Base-by-base conservation (phyloP, 1,140 invertebrate species). In the Philotrypesis tridentata region DNA sequence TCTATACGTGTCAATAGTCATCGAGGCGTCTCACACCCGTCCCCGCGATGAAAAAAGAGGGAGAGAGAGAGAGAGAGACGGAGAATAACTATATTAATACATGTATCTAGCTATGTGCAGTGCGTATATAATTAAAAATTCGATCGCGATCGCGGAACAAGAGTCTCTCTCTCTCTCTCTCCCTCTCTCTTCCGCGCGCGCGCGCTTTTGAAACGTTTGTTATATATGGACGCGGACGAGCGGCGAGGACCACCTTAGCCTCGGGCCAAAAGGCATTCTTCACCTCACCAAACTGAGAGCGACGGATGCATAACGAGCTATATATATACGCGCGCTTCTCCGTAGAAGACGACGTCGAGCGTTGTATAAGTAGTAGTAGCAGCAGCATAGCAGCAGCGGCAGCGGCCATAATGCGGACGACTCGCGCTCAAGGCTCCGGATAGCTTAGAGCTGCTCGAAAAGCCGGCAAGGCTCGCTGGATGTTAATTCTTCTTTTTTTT, bases 241-340 rank as follows among this genome's bases (percentile, higher is more conserved):
- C n/a, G n/a, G n/a, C 70, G 79, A 73, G 79, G 79, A 43, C 79
- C 79, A 75, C 21, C 70, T 75, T 75, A 60, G 79, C 79, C 79
- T 61, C 70, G 33, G 63, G 79, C 21, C 40, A 63, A n/a, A n/a
- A 65, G 23, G 9, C 65, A 70, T 78, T 65, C 70, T 12, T 80
- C 78, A 33, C 63, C n/a, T 71, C 25, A 40, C 68, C 25, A 63
- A 72, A 63, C 29, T 25, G 27, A 72, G 73, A 25, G 27, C 1
- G n/a, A 61, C 55, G 33, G 55, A 71, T 80, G 70, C 33, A 55
- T 74, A 67, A 65, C 71, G 71, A 80, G 23, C n/a, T 9, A 48
- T 60, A 55, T 17, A 55, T 17, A 5, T n/a, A 31, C 23, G 37
- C n/a, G n/a, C 31, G 67, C 9, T 25, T 29, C n/a, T 70, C 25